These are phyloP conservation scores for Orthosia gracilis DNA, from an alignment of 2,888 invertebrate species.

Conservation along the genomic window DNA sequence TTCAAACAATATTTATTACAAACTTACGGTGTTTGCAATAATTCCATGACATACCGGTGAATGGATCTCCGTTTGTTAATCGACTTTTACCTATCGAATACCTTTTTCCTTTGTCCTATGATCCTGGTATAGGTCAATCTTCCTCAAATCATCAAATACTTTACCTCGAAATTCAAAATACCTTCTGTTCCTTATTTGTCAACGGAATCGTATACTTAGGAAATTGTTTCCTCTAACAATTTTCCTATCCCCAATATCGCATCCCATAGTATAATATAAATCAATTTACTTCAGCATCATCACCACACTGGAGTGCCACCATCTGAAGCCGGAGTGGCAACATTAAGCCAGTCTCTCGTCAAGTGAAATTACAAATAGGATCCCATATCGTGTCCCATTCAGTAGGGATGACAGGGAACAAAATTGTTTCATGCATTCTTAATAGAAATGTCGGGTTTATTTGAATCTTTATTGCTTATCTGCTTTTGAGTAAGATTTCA, in stretches of 20 bases:
- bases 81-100: too few relatives aligned
- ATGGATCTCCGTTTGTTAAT: too few relatives aligned
- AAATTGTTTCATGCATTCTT: slow-evolving; percentile 56
- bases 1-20: too few relatives aligned
- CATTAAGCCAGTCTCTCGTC: slow-evolving; percentile 30
- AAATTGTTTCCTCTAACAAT: not conserved
- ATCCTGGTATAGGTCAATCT: not conserved
- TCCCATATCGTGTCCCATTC: slow-evolving; percentile 50
- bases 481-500: slow-evolving; percentile 3
- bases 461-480: slow-evolving; percentile 22
- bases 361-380: slow-evolving; percentile 53
- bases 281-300: slow-evolving; percentile 12
- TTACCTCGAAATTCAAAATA: too few relatives aligned
- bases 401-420: slow-evolving; percentile 40
- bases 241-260: not conserved
- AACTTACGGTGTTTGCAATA: too few relatives aligned
- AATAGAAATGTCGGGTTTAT: slow-evolving; percentile 24
- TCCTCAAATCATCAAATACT: not conserved
- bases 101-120: too few relatives aligned
- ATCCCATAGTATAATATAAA: slow-evolving; percentile 17
- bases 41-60: too few relatives aligned
- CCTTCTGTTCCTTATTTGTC: not conserved
- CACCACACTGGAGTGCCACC: slow-evolving; percentile 21
- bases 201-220: not conserved
- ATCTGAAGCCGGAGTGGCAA: slow-evolving; percentile 27